These are phyloP conservation scores for Hydropsyche betteni DNA, from an alignment of 2,888 invertebrate genomes.

Conservation along the genomic window DNA sequence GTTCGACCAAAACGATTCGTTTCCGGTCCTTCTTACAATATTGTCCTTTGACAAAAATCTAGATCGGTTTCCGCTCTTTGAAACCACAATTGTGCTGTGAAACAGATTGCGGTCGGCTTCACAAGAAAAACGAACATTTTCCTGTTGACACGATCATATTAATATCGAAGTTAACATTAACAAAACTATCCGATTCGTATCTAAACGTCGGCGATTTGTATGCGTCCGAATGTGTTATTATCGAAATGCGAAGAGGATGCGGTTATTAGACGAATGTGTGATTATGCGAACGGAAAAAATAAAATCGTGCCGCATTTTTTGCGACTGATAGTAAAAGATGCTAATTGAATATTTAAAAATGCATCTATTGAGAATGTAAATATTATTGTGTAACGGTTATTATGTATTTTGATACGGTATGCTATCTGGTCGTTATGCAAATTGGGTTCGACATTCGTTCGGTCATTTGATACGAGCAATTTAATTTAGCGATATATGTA, in stretches of 20 bases:
- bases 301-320: conserved; percentile 2
- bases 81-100: conserved; percentile 6
- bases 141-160: too few relatives aligned
- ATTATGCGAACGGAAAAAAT: neutral
- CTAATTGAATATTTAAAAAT: conserved; percentile 23
- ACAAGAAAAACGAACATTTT: neutral
- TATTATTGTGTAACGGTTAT: conserved; percentile 20
- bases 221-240: conserved; percentile 13
- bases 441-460: neutral
- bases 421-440: conserved; percentile 18
- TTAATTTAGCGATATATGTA: too few relatives aligned
- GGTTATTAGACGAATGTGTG: conserved; percentile 3
- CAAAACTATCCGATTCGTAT: too few relatives aligned
- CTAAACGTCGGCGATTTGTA: conserved; percentile 8
- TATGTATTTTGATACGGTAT: conserved; percentile 11
- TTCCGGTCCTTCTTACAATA: conserved; percentile 6
- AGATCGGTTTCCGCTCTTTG: conserved; percentile 17
- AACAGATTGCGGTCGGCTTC: conserved; percentile 7
- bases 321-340: neutral
- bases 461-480: conserved; percentile 5
- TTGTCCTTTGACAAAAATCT: conserved; percentile 12
- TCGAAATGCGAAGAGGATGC: conserved; percentile 5
- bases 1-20: conserved; percentile 3
- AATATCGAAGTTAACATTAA: too few relatives aligned
- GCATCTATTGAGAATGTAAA: conserved; percentile 25